Conservation (phyloP, 2,888 invertebrate species). For the Physocephala rufipes region DNA sequence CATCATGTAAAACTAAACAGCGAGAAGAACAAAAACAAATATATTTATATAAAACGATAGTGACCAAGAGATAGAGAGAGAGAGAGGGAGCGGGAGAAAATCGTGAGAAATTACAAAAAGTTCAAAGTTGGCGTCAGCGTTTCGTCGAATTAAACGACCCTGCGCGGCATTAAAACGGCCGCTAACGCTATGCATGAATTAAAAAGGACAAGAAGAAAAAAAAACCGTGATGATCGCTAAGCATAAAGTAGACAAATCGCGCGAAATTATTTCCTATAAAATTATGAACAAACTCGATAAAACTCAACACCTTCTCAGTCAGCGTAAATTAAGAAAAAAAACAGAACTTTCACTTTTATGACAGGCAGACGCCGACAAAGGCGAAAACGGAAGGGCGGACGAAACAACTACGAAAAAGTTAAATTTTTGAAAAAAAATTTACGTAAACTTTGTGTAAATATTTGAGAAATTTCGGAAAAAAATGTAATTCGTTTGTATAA, state of each 20-base stretch:
- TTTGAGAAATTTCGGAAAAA: constrained; percentile 13
- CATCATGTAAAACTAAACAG: too few relatives aligned
- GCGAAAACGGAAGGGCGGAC: too few relatives aligned
- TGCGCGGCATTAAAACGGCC: too few relatives aligned
- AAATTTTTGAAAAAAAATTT: background rate
- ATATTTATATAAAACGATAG: too few relatives aligned
- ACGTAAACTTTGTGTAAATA: constrained; percentile 16
- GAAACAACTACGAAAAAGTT: background rate
- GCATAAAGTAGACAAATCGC: background rate
- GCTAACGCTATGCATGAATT: background rate
- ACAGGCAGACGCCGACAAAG: background rate
- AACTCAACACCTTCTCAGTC: background rate
- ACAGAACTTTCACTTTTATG: constrained; percentile 27
- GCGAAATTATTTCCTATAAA: background rate
- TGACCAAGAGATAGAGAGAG: background rate
- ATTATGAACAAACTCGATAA: background rate
- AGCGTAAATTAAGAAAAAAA: too few relatives aligned
- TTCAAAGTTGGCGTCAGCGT: constrained; percentile 11
- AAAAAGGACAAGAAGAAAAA: background rate
- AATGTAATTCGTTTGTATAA: background rate
- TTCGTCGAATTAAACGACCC: too few relatives aligned
- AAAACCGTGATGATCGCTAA: background rate
- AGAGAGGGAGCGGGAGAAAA: background rate
- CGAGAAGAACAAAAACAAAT: too few relatives aligned
- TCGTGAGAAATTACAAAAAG: constrained; percentile 5